Conservation (phyloP, 2,888 invertebrate genomes). For the Rhagium mordax region DNA sequence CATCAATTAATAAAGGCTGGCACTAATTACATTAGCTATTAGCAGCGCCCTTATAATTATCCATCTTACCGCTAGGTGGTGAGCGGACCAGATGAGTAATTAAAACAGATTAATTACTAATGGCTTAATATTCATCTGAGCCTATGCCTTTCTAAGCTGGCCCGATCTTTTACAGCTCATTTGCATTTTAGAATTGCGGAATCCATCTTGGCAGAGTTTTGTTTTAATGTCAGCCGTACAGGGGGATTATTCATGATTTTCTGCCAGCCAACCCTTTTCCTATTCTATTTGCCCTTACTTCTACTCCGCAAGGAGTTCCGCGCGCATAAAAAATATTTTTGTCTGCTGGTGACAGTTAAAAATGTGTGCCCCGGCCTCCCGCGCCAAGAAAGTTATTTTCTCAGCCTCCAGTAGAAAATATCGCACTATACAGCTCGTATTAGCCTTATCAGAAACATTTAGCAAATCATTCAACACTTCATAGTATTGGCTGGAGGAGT, state of each 20-base stretch:
- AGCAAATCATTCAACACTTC: too few species aligned
- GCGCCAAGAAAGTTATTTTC: background rate
- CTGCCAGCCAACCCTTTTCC: conserved; percentile 52
- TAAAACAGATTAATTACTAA: conserved; percentile 60
- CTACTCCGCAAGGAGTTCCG: conserved; percentile 26
- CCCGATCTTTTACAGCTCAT: conserved; percentile 70
- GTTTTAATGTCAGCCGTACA: conserved; percentile 64
- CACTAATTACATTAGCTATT: conserved; percentile 68
- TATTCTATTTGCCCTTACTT: conserved; percentile 37
- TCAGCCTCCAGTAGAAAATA: background rate
- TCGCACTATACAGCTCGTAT: background rate
- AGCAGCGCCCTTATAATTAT: conserved; percentile 66
- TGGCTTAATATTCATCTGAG: conserved; percentile 57
- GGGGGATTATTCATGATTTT: conserved; percentile 64
- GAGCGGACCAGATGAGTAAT: conserved; percentile 59
- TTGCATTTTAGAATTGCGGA: conserved; percentile 69
- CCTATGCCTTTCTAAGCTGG: conserved; percentile 60
- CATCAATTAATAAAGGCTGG: conserved; percentile 65
- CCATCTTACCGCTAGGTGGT: conserved; percentile 63
- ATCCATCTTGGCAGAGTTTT: conserved; percentile 67
- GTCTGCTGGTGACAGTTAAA: conserved; percentile 47
- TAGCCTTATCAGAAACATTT: background rate
- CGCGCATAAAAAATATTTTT: conserved; percentile 42
- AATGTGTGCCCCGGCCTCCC: conserved; percentile 36
- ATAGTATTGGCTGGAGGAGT: too few species aligned